Conservation (phyloP, 2,113 vertebrate species). For the Strix aluco region DNA sequence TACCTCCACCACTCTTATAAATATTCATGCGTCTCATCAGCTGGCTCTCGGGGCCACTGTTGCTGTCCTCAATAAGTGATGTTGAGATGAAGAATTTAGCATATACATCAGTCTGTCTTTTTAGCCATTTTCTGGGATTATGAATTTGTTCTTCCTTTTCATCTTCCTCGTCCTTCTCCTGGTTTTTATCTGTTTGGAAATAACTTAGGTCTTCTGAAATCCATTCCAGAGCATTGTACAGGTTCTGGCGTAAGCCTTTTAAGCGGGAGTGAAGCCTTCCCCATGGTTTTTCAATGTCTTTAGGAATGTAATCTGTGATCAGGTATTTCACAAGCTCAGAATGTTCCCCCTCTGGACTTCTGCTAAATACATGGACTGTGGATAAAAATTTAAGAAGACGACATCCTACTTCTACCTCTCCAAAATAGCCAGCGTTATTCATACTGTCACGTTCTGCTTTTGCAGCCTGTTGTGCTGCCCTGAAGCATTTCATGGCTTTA, state of each 20-base stretch:
- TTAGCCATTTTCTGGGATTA: conserved; percentile 76
- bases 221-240: conserved; percentile 79
- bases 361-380: conserved; percentile 68
- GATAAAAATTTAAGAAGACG: conserved; percentile 75
- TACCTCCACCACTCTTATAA: conserved; percentile 77
- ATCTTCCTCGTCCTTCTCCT: conserved; percentile 53
- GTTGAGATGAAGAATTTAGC: conserved; percentile 69
- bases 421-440: conserved; percentile 75
- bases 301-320: conserved; percentile 76
- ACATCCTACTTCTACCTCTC: conserved; percentile 80
- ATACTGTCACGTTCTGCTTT: conserved; percentile 63
- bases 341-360: conserved; percentile 9
- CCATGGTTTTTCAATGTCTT: conserved; percentile 71
- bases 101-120: conserved; percentile 67
- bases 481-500: conserved; percentile 81
- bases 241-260: conserved; percentile 69
- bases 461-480: conserved; percentile 73
- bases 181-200: conserved; percentile 78
- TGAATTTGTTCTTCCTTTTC: conserved; percentile 65
- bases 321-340: conserved; percentile 76
- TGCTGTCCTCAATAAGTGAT: not conserved
- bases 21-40: conserved; percentile 75
- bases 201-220: conserved; percentile 84
- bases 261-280: conserved; percentile 69
- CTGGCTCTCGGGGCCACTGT: not conserved